Conservation (phyloP, 2,113 vertebrate genomes). For the Muntiacus reevesi region DNA sequence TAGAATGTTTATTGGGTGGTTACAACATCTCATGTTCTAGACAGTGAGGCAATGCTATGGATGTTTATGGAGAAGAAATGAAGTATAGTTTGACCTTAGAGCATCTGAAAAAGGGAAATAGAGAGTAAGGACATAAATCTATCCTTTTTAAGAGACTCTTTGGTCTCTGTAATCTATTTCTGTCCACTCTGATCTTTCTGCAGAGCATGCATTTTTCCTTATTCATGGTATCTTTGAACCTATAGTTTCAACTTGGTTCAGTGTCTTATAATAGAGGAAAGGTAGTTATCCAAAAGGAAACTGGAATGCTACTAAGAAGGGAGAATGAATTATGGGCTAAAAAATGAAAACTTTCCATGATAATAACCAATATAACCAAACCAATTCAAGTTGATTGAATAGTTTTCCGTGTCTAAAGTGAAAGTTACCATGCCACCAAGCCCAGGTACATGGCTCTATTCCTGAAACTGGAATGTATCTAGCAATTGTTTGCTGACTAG, state of each 20-base stretch:
- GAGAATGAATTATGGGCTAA: not conserved
- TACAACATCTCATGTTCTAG: not conserved
- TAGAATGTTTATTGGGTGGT: not conserved
- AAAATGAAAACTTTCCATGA: not conserved
- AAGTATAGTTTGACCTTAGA: not conserved
- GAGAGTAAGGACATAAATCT: not conserved
- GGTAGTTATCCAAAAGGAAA: not conserved
- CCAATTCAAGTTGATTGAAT: not conserved
- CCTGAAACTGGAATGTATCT: not conserved
- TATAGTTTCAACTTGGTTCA: not conserved
- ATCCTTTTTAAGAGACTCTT: not conserved
- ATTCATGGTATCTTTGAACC: not conserved
- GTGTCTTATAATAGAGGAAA: not conserved
- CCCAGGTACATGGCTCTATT: not conserved
- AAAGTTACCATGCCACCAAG: not conserved
- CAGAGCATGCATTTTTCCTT: not conserved
- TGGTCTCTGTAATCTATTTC: not conserved
- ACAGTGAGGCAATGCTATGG: not conserved
- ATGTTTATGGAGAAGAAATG: not conserved
- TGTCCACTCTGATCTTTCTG: not conserved
- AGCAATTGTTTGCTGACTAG: not conserved
- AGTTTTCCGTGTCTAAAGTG: not conserved
- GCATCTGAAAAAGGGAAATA: not conserved
- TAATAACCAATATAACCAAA: not conserved
- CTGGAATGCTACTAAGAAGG: not conserved